Percentiles rank a stretch among this genome's conserved stretches.
phyloP scores from a whole-genome alignment of 2,888 invertebrate species.

The Meiosimyza platycephala region DNA sequence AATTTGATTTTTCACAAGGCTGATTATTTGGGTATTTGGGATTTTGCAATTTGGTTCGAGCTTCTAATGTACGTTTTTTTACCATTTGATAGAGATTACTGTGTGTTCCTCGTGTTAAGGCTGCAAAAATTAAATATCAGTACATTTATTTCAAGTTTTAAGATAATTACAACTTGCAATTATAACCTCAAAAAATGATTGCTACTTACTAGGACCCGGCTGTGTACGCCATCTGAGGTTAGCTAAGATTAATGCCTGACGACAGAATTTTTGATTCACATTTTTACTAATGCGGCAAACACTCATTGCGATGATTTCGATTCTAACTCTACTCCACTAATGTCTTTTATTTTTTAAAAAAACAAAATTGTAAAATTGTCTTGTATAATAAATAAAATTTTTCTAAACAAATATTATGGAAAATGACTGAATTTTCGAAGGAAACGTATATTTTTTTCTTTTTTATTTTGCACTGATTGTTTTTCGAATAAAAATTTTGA shows the following conservation, averaged over 20 bases:
- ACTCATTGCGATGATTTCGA: slow-evolving; percentile 51
- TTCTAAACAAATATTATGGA: slow-evolving; percentile 38
- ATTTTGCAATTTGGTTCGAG: slow-evolving; percentile 59
- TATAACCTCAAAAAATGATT: slow-evolving; percentile 47
- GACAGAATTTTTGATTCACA: slow-evolving; percentile 53
- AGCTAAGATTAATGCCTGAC: slow-evolving; percentile 56
- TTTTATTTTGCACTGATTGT: slow-evolving; percentile 4
- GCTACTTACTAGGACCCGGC: slow-evolving; percentile 46
- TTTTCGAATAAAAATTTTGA: background rate
- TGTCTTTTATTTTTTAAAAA: slow-evolving; percentile 33
- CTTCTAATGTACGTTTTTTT: slow-evolving; percentile 62
- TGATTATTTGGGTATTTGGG: slow-evolving; percentile 55
- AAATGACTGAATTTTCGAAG: slow-evolving; percentile 37
- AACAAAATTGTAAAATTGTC: slow-evolving; percentile 32
- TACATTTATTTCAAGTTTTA: slow-evolving; percentile 33
- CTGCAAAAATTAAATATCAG: slow-evolving; percentile 41
- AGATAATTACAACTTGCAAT: slow-evolving; percentile 40
- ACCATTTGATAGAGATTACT: slow-evolving; percentile 62
- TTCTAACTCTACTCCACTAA: slow-evolving; percentile 23
- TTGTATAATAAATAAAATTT: slow-evolving; percentile 47
- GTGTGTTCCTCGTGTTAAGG: slow-evolving; percentile 49
- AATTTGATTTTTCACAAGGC: slow-evolving; percentile 44
- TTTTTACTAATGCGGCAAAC: slow-evolving; percentile 52
- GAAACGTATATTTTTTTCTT: slow-evolving; percentile 10
- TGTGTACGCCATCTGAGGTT: slow-evolving; percentile 39